Base-by-base conservation (phyloP, 2,888 invertebrate species). In the Balanococcus diminutus region DNA sequence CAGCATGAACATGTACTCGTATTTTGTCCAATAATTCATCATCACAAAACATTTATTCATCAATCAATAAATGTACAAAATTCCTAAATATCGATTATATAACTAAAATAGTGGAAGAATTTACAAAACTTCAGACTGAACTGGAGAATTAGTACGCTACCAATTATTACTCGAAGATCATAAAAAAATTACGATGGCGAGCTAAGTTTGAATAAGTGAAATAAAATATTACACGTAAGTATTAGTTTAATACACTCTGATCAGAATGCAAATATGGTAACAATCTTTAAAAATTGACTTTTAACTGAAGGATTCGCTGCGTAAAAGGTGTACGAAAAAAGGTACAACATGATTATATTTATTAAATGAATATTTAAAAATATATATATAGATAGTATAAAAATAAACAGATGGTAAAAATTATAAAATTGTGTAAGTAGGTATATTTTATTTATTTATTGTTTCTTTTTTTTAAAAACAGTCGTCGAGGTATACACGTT, bases 1-100 rank as follows among this genome's bases (percentile, higher is more conserved):
- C n/a, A n/a, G n/a, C n/a, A n/a, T n/a, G n/a, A n/a, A n/a, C n/a
- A n/a, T n/a, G n/a, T n/a, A n/a, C n/a, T n/a, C n/a, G n/a, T n/a
- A n/a, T n/a, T n/a, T n/a, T n/a, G n/a, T n/a, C n/a, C n/a, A n/a
- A n/a, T n/a, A n/a, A n/a, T n/a, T n/a, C n/a, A n/a, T n/a, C n/a
- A n/a, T n/a, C n/a, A n/a, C n/a, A n/a, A n/a, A 75, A 75, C 75
- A 32, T 75, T 75, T 75, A 75, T 75, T 75, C 75, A 32, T 75
- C 75, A 75, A 75, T 75, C 25, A 51, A 51, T 51, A 67, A 9
- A 28, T n/a, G 32, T 32, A 32, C 16, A 75, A 75, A 75, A n/a
- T 75, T 67, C 75, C 4, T 32, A 32, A 9, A 42, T 51, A 19
- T 14, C 19, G 5, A 32, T 75, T 36, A 32, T 32, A 75, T 9